Evolutionary conservation across 2,113 vertebrate genomes (phyloP).

Genomic region (Condylura cristata): DNA sequence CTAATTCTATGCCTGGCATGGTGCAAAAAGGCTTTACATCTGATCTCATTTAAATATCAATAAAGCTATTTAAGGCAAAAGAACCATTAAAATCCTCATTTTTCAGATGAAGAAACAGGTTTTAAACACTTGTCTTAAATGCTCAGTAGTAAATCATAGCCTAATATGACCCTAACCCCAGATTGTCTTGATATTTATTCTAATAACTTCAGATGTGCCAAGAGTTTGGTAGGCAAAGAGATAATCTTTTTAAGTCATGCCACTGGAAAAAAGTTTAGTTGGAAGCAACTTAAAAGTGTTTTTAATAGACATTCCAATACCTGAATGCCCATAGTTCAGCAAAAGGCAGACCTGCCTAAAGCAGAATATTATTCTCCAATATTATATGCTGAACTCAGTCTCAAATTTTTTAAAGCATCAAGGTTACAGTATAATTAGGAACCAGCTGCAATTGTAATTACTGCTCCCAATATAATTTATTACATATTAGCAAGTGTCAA

Average conservation of each 20-base stretch:
- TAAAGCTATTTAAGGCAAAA: not conserved
- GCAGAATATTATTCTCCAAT: slow-evolving; percentile 36
- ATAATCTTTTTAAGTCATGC: not conserved
- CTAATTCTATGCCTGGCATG: not conserved
- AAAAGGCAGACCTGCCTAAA: slow-evolving; percentile 41
- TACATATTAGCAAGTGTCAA: slow-evolving; percentile 78
- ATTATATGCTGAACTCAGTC: slow-evolving; percentile 60
- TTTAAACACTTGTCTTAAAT: not conserved
- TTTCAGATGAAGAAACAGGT: not conserved
- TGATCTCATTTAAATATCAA: slow-evolving; percentile 41
- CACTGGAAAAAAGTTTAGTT: not conserved
- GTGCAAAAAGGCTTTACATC: not conserved
- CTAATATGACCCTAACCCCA: not conserved
- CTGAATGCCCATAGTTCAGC: not conserved
- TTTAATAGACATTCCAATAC: not conserved
- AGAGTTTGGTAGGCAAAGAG: not conserved
- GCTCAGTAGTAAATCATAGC: not conserved
- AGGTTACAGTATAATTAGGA: slow-evolving; percentile 78
- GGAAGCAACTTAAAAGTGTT: slow-evolving; percentile 11
- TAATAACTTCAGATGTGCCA: not conserved
- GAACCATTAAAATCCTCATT: not conserved
- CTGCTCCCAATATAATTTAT: slow-evolving; percentile 73
- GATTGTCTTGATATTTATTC: not conserved
- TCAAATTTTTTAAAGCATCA: slow-evolving; percentile 67
- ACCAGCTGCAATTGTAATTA: slow-evolving; percentile 76